phyloP scores from a whole-genome alignment of 2,113 vertebrate genomes.

The Stegastes partitus region DNA sequence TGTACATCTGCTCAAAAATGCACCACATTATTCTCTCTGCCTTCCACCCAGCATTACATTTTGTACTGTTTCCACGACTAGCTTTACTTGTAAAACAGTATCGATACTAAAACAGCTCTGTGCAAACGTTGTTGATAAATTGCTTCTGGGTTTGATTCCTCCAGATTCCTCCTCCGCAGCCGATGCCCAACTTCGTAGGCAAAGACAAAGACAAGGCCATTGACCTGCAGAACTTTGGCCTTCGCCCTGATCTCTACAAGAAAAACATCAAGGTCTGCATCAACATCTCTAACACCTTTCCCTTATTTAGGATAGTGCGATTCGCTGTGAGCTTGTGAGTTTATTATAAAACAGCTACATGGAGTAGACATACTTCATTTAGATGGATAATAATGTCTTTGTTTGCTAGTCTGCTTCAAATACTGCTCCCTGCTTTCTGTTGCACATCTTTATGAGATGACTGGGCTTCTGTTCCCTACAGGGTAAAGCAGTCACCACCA shows the following conservation, averaged over 20 bases:
- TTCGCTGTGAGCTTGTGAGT: not conserved
- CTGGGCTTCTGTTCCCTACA: slow-evolving; percentile 54
- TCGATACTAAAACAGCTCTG: not conserved
- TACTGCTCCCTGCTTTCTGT: not conserved
- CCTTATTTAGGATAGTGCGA: not conserved
- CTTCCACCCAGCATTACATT: too few species aligned
- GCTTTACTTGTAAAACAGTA: too few species aligned
- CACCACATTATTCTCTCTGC: too few species aligned
- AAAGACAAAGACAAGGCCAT: slow-evolving; percentile 94
- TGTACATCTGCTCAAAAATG: too few species aligned
- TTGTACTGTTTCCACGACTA: too few species aligned
- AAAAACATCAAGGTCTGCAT: slow-evolving; percentile 92
- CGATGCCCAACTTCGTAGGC: slow-evolving; percentile 94
- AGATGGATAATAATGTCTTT: too few species aligned
- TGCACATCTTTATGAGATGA: not conserved
- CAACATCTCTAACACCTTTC: not conserved
- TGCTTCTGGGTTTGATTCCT: not conserved
- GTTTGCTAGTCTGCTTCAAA: too few species aligned
- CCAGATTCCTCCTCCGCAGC: slow-evolving; percentile 93
- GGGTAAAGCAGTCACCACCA: slow-evolving; percentile 90
- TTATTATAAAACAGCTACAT: not conserved
- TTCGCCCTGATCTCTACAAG: slow-evolving; percentile 95
- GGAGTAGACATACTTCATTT: too few species aligned
- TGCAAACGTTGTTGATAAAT: not conserved
- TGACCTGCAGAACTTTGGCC: slow-evolving; percentile 96